phyloP scores from a whole-genome alignment of 2,888 invertebrate genomes.

The Caenorhabditis sp. region DNA sequence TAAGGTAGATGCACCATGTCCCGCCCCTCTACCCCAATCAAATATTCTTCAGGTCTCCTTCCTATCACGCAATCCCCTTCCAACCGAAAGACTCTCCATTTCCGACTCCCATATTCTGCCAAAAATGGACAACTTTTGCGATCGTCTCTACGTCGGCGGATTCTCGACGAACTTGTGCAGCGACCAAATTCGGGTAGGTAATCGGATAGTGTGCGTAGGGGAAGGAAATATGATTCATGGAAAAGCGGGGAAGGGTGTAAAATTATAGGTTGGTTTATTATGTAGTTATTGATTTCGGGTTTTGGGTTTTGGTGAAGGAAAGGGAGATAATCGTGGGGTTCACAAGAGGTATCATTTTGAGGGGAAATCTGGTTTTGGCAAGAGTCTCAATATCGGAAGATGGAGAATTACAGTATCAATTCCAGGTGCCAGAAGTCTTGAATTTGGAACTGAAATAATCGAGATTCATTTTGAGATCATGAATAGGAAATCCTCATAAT shows the following conservation, averaged over 20 bases:
- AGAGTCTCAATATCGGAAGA: no score
- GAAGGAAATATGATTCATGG: slow-evolving; percentile 28
- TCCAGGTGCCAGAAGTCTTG: no score
- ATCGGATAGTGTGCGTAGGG: slow-evolving; percentile 29
- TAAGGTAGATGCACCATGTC: slow-evolving; percentile 1
- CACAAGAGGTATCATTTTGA: not conserved
- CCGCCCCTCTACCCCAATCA: not conserved
- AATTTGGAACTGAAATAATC: no score
- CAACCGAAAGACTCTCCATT: not conserved
- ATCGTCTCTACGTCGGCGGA: slow-evolving; percentile 63
- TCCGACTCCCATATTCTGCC: not conserved
- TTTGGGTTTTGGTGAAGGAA: not conserved
- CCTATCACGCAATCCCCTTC: slow-evolving; percentile 56
- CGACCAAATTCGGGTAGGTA: slow-evolving; percentile 58
- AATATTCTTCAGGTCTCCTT: slow-evolving; percentile 34
- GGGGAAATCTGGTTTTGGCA: no score
- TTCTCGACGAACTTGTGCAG: slow-evolving; percentile 57
- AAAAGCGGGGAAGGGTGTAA: not conserved
- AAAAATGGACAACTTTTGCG: slow-evolving; percentile 49
- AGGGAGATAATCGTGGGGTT: not conserved
- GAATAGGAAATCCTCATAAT: no score
- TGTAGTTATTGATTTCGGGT: slow-evolving; percentile 8
- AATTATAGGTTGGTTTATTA: slow-evolving; percentile 41
- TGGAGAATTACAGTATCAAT: no score
- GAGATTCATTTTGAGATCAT: no score